phyloP scores from a whole-genome alignment of 2,113 vertebrate species.

The Ahaetulla prasina region DNA sequence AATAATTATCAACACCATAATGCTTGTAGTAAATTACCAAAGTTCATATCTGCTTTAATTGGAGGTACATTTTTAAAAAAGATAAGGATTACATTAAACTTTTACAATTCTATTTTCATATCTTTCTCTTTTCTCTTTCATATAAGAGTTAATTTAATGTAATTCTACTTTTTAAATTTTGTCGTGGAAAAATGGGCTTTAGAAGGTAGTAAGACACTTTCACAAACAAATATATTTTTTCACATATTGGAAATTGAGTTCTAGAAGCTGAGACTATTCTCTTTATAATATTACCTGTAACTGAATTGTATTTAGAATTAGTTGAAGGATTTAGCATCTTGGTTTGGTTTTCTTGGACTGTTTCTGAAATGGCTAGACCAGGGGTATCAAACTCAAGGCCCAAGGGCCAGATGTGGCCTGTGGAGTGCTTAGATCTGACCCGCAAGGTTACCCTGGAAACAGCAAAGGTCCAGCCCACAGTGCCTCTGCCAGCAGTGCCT shows the following conservation, averaged over 20 bases:
- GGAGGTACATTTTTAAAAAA: background rate
- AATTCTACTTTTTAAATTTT: background rate
- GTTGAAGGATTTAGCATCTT: background rate
- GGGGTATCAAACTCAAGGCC: no score
- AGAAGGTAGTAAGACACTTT: background rate
- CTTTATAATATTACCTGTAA: background rate
- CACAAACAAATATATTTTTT: background rate
- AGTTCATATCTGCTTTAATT: background rate
- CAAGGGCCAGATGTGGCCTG: no score
- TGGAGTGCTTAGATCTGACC: no score
- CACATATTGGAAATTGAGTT: background rate
- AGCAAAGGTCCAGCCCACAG: no score
- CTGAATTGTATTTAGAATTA: background rate
- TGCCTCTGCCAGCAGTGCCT: no score
- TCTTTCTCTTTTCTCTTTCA: background rate
- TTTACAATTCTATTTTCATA: background rate
- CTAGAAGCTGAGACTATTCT: background rate
- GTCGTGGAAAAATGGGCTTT: background rate
- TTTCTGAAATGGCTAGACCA: background rate
- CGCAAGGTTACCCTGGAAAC: no score
- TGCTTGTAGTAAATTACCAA: background rate
- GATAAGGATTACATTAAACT: background rate
- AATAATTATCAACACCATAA: background rate
- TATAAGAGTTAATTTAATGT: background rate
- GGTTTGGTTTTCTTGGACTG: background rate